These are phyloP conservation scores for Sparidentex hasta DNA, from an alignment of 2,797 vertebrate genomes.

Conservation along the genomic window DNA sequence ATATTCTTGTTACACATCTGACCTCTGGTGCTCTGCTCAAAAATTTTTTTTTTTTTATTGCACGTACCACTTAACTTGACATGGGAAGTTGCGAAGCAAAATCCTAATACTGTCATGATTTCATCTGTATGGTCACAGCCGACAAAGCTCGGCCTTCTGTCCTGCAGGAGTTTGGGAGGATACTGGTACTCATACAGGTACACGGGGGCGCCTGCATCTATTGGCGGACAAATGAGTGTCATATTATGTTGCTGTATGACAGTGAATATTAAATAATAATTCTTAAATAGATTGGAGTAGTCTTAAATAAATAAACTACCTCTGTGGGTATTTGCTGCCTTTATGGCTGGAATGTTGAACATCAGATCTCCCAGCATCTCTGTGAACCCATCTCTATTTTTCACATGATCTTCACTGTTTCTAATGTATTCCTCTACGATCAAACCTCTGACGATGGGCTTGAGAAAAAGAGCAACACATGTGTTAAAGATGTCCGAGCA, in stretches of 20 bases:
- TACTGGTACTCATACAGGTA: constrained; percentile 92
- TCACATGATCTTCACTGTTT: constrained; percentile 64
- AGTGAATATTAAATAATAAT: background rate
- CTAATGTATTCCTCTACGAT: constrained; percentile 83
- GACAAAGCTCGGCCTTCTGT: constrained; percentile 85
- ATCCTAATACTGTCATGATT: constrained; percentile 86
- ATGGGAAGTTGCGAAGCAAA: constrained; percentile 81
- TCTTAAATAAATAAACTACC: constrained; percentile 74
- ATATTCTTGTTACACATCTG: constrained; percentile 1
- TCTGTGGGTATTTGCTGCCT: constrained; percentile 85
- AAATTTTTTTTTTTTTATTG: background rate
- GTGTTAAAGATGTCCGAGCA: constrained; percentile 13
- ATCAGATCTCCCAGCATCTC: constrained; percentile 81
- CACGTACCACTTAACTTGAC: constrained; percentile 61
- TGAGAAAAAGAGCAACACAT: constrained; percentile 18
- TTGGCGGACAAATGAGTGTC: background rate
- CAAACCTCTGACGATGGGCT: constrained; percentile 61
- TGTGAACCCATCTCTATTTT: constrained; percentile 82
- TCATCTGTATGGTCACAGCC: constrained; percentile 89
- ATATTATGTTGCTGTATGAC: background rate
- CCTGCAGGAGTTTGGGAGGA: constrained; percentile 53
- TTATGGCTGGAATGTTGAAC: constrained; percentile 82
- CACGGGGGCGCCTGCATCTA: constrained; percentile 84
- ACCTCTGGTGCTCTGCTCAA: background rate
- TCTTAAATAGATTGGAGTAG: background rate